phyloP scores from a whole-genome alignment of 1,140 invertebrate genomes.

The Drosophila tsacasi region DNA sequence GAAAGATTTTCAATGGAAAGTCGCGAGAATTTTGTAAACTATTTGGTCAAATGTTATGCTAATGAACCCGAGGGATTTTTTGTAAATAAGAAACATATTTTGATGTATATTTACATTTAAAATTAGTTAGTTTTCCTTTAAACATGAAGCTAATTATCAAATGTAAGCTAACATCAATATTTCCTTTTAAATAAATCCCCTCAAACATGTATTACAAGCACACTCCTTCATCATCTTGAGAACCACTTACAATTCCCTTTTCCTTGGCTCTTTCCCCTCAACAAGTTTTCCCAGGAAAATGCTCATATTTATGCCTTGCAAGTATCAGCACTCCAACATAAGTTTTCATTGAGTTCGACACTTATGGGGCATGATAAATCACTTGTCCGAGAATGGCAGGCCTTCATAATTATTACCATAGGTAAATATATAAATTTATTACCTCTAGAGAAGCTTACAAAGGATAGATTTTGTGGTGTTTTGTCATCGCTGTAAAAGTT shows the following conservation, averaged over 20 bases:
- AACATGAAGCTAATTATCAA: not conserved
- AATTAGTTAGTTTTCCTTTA: too few species aligned
- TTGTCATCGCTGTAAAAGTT: constrained; percentile 32
- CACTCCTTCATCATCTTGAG: not conserved
- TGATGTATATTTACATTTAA: not conserved
- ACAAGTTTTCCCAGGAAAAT: not conserved
- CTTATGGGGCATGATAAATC: constrained; percentile 40
- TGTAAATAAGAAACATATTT: not conserved
- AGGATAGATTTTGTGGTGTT: constrained; percentile 1
- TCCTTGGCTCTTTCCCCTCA: too few species aligned
- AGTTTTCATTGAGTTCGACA: constrained; percentile 28
- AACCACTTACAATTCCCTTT: not conserved
- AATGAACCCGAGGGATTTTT: not conserved
- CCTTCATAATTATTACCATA: constrained; percentile 31
- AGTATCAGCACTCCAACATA: constrained; percentile 5
- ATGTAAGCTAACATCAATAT: not conserved
- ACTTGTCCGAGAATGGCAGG: constrained; percentile 10
- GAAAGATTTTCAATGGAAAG: constrained; percentile 5
- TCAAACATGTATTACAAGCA: not conserved
- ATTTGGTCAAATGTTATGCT: not conserved
- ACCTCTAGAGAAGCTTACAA: not conserved
- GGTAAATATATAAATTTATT: constrained; percentile 38
- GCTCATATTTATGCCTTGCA: constrained; percentile 9
- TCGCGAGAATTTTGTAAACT: constrained; percentile 28
- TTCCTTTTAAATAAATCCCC: not conserved